A percentile compares a stretch with the other conserved stretches of the same genome.
phyloP scores from a whole-genome alignment of 1,140 invertebrate genomes.

The Anagrus nilaparvatae region DNA sequence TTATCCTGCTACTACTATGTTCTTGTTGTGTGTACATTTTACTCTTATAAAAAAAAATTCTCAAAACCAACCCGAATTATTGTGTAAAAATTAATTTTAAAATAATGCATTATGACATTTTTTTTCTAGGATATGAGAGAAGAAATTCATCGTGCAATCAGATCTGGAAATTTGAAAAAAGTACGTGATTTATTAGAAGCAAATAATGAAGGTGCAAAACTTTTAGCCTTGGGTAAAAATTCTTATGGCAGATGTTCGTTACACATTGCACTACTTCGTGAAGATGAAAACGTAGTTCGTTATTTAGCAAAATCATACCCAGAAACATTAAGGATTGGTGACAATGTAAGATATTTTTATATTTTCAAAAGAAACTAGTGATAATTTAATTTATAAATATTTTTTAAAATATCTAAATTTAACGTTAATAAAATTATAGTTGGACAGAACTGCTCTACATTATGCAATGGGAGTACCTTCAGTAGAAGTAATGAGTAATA shows the following conservation, averaged over 20 bases:
- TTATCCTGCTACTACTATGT: too few relatives aligned
- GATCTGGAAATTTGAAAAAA: slow-evolving; percentile 50
- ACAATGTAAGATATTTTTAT: slow-evolving; percentile 62
- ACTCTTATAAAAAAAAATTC: neutral
- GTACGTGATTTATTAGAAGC: slow-evolving; percentile 49
- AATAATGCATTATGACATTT: neutral
- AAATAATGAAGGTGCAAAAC: slow-evolving; percentile 49
- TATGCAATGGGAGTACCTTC: slow-evolving; percentile 83
- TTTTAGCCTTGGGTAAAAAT: slow-evolving; percentile 67
- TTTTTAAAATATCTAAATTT: neutral
- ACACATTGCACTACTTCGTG: slow-evolving; percentile 72
- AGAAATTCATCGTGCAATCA: slow-evolving; percentile 62
- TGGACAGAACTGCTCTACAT: slow-evolving; percentile 76
- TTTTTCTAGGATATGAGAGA: slow-evolving; percentile 57
- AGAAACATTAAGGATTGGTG: slow-evolving; percentile 61
- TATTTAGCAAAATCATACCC: slow-evolving; percentile 62
- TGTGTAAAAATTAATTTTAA: neutral
- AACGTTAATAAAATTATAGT: slow-evolving; percentile 42
- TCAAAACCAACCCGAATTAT: neutral
- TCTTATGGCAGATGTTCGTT: slow-evolving; percentile 57
- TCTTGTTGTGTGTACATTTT: neutral
- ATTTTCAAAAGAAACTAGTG: neutral
- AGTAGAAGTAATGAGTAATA: slow-evolving; percentile 66
- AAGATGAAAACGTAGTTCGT: slow-evolving; percentile 66
- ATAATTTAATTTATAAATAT: neutral